Conservation (phyloP, 2,113 vertebrate genomes). For the Paramormyrops kingsleyae region DNA sequence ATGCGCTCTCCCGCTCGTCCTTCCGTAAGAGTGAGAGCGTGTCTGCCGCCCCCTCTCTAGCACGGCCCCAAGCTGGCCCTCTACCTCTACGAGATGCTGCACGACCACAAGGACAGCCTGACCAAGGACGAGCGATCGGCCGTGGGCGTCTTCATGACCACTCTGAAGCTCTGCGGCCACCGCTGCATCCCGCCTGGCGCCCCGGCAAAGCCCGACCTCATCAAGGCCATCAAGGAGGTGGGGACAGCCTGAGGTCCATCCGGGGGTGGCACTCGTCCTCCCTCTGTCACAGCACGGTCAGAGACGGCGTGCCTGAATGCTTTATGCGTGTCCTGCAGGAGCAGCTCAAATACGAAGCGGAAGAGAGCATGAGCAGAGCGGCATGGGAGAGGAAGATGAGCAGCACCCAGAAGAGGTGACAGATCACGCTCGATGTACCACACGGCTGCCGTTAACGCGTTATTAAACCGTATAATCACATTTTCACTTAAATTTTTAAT, state of each 20-base stretch:
- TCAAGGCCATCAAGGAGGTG: constrained; percentile 84
- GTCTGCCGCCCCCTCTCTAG: constrained; percentile 44
- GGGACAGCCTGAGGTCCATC: neutral
- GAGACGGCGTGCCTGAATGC: neutral
- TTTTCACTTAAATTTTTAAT: neutral
- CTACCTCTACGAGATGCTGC: constrained; percentile 85
- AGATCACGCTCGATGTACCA: neutral
- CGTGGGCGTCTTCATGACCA: constrained; percentile 72
- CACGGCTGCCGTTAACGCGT: neutral
- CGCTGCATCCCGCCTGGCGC: constrained; percentile 74
- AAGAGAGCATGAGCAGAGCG: constrained; percentile 76
- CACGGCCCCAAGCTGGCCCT: constrained; percentile 88
- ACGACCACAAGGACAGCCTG: constrained; percentile 73
- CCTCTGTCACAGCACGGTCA: neutral
- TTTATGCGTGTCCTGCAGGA: constrained; percentile 61
- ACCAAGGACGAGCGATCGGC: constrained; percentile 71
- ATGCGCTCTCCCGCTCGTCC: neutral
- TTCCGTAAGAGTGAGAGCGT: neutral
- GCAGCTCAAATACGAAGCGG: constrained; percentile 79
- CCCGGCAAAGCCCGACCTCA: constrained; percentile 73
- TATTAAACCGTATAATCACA: neutral
- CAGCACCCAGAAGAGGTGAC: constrained; percentile 81
- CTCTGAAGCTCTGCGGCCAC: constrained; percentile 79
- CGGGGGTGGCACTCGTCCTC: neutral
- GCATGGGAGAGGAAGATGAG: constrained; percentile 88